phyloP scores from a whole-genome alignment of 2,113 vertebrate species.

The Sarotherodon lohbergeri region DNA sequence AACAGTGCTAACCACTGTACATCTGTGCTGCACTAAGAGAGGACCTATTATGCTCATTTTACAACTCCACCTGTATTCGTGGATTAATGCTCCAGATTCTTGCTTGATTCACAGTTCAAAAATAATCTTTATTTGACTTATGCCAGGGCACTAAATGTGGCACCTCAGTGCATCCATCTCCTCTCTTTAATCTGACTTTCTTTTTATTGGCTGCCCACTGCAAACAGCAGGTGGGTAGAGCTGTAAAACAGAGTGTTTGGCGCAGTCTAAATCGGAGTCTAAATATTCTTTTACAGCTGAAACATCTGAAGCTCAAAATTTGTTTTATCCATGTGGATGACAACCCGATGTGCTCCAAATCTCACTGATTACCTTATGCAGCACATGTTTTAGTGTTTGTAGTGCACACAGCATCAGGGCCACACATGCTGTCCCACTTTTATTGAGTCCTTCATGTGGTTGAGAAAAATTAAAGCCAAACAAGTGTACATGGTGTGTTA shows the following conservation, averaged over 20 bases:
- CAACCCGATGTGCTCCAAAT: not conserved
- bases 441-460: slow-evolving; percentile 1
- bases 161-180: not conserved
- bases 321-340: not conserved
- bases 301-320: not conserved
- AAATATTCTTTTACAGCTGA: not conserved
- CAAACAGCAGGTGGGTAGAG: not conserved
- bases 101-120: not conserved
- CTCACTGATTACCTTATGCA: not conserved
- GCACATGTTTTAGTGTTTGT: not conserved
- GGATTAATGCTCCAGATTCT: not conserved
- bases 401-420: not conserved
- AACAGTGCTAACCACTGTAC: not conserved
- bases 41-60: not conserved
- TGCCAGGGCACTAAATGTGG: not conserved
- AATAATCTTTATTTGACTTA: not conserved
- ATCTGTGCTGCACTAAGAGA: not conserved
- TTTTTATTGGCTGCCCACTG: not conserved
- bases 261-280: not conserved
- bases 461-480: not conserved
- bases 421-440: not conserved
- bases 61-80: not conserved
- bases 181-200: not conserved
- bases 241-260: not conserved
- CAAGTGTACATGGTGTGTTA: not conserved